Conservation (phyloP, 2,888 invertebrate genomes). For the Lymantria dispar region DNA sequence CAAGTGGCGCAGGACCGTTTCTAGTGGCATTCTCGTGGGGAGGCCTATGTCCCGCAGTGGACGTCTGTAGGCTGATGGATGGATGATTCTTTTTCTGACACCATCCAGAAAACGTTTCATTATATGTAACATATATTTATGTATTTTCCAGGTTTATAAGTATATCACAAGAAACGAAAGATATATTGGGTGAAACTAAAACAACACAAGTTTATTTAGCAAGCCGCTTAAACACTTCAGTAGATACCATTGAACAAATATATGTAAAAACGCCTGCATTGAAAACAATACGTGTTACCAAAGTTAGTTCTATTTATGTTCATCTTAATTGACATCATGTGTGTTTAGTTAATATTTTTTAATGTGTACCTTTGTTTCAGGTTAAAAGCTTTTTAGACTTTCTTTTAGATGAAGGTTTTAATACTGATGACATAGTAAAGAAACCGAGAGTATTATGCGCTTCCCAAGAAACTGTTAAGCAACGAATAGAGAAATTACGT, state of each 20-base stretch:
- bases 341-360: neutral
- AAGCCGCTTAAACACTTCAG: slow-evolving; percentile 71
- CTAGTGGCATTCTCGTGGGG: no score
- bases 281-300: slow-evolving; percentile 77
- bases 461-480: slow-evolving; percentile 79
- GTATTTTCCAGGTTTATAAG: slow-evolving; percentile 51
- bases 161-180: slow-evolving; percentile 63
- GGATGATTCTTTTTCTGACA: no score
- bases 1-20: no score
- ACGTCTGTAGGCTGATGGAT: no score
- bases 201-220: slow-evolving; percentile 79
- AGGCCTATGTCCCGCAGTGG: no score
- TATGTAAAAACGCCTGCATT: slow-evolving; percentile 77
- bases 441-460: slow-evolving; percentile 81
- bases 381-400: slow-evolving; percentile 83
- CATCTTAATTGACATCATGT: neutral
- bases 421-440: slow-evolving; percentile 74
- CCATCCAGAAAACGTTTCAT: no score
- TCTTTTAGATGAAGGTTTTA: slow-evolving; percentile 77
- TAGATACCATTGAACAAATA: slow-evolving; percentile 71
- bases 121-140: neutral
- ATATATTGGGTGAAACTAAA: slow-evolving; percentile 75
- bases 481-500: slow-evolving; percentile 74
- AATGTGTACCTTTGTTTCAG: slow-evolving; percentile 46
- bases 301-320: slow-evolving; percentile 52